Evolutionary conservation across 1,140 invertebrate species (phyloP).

Genomic region (Drosophila ohnishii): DNA sequence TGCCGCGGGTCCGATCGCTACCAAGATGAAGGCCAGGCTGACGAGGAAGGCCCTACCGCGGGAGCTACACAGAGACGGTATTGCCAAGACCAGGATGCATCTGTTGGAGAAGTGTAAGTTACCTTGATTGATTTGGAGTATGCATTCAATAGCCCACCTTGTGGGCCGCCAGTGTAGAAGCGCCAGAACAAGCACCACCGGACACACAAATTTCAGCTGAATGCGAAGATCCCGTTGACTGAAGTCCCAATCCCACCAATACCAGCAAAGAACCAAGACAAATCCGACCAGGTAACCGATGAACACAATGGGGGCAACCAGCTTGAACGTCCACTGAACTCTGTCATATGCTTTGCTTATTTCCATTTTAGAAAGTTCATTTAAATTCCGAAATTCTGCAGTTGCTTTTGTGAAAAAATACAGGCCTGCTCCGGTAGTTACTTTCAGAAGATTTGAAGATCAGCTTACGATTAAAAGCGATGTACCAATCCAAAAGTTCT

Average conservation of each 20-base stretch:
- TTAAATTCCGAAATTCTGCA: neutral
- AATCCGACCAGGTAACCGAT: constrained; percentile 46
- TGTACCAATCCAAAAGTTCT: no score
- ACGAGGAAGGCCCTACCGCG: constrained; percentile 90
- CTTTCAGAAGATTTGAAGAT: neutral
- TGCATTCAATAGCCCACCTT: constrained; percentile 22
- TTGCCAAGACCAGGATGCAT: constrained; percentile 87
- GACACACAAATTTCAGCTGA: constrained; percentile 13
- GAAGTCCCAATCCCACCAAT: constrained; percentile 33
- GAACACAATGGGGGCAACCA: constrained; percentile 24
- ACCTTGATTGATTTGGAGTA: neutral
- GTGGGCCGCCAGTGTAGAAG: constrained; percentile 28
- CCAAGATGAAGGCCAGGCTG: constrained; percentile 90
- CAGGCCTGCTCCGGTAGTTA: neutral
- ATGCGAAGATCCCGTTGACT: constrained; percentile 15
- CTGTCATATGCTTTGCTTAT: neutral
- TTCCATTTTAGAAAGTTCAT: neutral
- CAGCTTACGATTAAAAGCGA: no score
- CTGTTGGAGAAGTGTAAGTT: constrained; percentile 67
- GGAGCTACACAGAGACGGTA: constrained; percentile 91
- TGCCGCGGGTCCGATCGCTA: constrained; percentile 89
- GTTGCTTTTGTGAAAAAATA: neutral
- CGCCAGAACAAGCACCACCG: constrained; percentile 10
- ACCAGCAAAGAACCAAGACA: constrained; percentile 26
- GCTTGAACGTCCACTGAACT: constrained; percentile 35